These are phyloP conservation scores for Amblyornis subalaris DNA, from an alignment of 2,113 vertebrate species.

Conservation along the genomic window DNA sequence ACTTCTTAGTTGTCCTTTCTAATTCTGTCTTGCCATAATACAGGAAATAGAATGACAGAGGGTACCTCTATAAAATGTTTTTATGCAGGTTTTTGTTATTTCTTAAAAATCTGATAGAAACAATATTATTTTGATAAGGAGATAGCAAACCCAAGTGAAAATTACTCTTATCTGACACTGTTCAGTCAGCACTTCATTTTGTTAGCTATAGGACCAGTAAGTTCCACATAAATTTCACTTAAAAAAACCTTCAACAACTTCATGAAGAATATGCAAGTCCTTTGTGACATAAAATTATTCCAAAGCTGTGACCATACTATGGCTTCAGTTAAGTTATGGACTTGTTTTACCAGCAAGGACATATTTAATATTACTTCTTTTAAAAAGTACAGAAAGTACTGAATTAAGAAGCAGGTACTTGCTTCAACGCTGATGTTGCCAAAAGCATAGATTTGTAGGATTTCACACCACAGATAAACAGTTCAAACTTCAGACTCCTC, in stretches of 20 bases:
- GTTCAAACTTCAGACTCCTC: background rate
- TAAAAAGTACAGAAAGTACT: background rate
- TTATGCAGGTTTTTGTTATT: background rate
- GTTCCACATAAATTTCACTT: background rate
- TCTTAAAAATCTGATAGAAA: background rate
- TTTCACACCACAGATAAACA: background rate
- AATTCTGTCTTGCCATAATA: background rate
- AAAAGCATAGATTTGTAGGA: background rate
- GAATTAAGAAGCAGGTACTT: background rate
- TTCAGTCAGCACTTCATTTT: background rate
- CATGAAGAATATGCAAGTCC: slow-evolving; percentile 38
- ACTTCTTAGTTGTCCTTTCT: background rate
- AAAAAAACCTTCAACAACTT: background rate
- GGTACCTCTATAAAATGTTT: background rate
- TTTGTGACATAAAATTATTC: slow-evolving; percentile 62
- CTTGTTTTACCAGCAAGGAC: background rate
- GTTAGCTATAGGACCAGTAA: background rate
- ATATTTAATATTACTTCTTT: background rate
- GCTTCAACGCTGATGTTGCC: background rate
- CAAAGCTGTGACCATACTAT: background rate
- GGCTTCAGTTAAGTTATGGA: background rate
- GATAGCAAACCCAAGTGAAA: background rate
- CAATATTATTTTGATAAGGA: background rate
- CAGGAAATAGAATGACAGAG: background rate
- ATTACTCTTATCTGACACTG: background rate